phyloP scores from a whole-genome alignment of 2,113 vertebrate species.

The Antechinus stuartii region DNA sequence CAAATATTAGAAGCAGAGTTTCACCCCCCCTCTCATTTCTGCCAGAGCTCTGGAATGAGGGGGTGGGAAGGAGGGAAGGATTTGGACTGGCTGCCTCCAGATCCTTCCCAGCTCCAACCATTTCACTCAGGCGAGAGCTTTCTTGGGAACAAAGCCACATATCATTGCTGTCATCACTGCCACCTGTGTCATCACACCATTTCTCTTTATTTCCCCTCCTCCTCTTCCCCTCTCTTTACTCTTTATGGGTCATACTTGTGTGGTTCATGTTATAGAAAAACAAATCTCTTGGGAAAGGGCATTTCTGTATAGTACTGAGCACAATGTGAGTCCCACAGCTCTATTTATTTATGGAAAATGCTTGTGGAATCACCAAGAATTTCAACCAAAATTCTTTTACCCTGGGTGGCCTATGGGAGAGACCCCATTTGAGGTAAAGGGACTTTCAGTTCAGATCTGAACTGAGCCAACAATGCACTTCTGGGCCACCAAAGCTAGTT shows the following conservation, averaged over 20 bases:
- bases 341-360: constrained; percentile 41
- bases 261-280: not conserved
- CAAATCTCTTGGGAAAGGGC: constrained; percentile 9
- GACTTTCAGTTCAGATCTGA: constrained; percentile 26
- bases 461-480: constrained; percentile 15
- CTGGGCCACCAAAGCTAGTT: not conserved
- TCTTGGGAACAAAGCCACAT: not conserved
- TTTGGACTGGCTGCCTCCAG: not conserved
- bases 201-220: not conserved
- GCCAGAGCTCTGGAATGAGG: not conserved
- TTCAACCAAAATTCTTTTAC: constrained; percentile 41
- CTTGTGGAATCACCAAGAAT: constrained; percentile 2
- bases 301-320: not conserved
- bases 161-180: not conserved
- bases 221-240: not conserved
- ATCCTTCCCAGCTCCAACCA: not conserved
- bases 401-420: not conserved
- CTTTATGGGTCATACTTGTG: constrained; percentile 15
- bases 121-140: not conserved
- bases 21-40: not conserved
- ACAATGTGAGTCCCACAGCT: constrained; percentile 13
- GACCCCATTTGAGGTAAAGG: not conserved
- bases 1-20: constrained; percentile 1
- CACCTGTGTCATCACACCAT: not conserved
- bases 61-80: not conserved